phyloP scores from a whole-genome alignment of 2,888 invertebrate genomes.

The Lapara coniferarum region DNA sequence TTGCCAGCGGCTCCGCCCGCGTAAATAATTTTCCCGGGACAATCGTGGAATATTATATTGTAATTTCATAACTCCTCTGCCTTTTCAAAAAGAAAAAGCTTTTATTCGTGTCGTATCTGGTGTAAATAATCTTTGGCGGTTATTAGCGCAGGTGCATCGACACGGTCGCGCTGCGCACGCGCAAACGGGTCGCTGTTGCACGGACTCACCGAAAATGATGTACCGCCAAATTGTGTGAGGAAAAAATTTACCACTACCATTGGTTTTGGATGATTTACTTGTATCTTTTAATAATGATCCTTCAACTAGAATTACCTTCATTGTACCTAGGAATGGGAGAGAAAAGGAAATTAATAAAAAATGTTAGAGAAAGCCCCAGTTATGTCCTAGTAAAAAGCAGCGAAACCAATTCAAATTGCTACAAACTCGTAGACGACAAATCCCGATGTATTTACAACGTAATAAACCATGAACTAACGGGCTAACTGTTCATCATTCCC shows the following conservation, averaged over 20 bases:
- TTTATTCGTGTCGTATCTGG: conserved; percentile 5
- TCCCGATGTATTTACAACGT: neutral
- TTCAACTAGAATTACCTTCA: no score
- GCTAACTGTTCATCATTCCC: conserved; percentile 11
- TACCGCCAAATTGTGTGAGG: conserved; percentile 49
- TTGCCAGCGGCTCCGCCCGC: no score
- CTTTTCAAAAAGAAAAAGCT: neutral
- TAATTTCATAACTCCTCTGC: neutral
- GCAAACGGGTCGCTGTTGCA: conserved; percentile 56
- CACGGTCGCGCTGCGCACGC: conserved; percentile 36
- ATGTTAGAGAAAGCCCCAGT: no score
- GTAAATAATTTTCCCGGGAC: no score
- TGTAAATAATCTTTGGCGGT: conserved; percentile 45
- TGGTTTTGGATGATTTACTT: conserved; percentile 7
- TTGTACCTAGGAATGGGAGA: no score
- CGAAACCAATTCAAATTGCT: neutral
- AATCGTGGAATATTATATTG: neutral
- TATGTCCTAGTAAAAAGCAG: neutral
- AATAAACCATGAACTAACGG: conserved; percentile 9
- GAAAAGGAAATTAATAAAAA: neutral
- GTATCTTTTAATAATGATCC: no score
- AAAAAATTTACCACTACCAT: conserved; percentile 43
- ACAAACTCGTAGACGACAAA: neutral
- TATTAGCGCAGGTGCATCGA: conserved; percentile 61
- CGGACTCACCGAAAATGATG: conserved; percentile 56